Evolutionary conservation across 1,140 invertebrate genomes (phyloP).

Genomic region (Drosophila malerkotliana): DNA sequence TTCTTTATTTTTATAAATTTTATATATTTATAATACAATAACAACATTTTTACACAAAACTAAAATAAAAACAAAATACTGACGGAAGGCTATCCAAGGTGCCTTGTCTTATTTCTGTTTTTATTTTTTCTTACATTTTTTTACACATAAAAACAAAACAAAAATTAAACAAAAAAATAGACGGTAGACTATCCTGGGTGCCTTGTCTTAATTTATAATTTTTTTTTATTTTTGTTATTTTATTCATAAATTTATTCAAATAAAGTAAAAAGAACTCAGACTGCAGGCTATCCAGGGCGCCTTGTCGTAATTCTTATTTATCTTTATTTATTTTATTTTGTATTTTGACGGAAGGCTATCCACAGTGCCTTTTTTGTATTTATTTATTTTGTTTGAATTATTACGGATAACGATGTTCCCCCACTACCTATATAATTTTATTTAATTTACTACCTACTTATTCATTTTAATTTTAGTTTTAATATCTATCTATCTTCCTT

Average conservation of each 20-base stretch:
- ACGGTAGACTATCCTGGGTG: neutral
- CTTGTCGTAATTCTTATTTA: neutral
- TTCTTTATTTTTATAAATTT: too few species aligned
- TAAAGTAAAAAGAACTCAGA: neutral
- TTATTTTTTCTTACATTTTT: neutral
- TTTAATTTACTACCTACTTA: neutral
- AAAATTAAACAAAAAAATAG: neutral
- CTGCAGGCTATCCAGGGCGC: neutral
- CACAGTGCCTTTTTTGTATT: neutral
- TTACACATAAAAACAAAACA: neutral
- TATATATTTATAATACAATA: too few species aligned
- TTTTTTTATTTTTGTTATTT: too few species aligned
- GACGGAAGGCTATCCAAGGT: neutral
- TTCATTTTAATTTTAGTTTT: neutral
- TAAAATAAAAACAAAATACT: neutral
- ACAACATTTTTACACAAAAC: neutral
- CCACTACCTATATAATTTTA: too few species aligned
- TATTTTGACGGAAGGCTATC: conserved; percentile 1
- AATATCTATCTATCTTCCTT: too few species aligned
- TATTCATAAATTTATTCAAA: too few species aligned
- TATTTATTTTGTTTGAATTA: neutral
- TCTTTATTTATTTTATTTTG: neutral
- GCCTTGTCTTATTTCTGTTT: neutral
- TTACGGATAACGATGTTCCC: too few species aligned
- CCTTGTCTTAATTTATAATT: neutral